A percentile compares a stretch with the other conserved stretches of the same genome.
phyloP scores from a whole-genome alignment of 1,140 invertebrate species.

The Trichogramma pretiosum region DNA sequence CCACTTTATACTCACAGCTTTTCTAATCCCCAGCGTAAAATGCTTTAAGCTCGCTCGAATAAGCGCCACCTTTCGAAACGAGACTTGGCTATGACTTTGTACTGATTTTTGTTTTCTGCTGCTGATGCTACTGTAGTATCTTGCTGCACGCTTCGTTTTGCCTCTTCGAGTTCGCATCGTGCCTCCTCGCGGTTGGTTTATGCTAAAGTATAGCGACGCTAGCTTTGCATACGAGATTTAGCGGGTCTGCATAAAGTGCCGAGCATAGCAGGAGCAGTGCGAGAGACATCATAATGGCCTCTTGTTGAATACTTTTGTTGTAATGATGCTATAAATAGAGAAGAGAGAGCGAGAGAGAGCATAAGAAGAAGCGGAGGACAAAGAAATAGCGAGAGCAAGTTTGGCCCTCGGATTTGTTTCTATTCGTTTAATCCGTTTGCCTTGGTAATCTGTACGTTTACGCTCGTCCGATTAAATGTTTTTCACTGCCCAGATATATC shows the following conservation, averaged over 20 bases:
- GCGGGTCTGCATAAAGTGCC: background rate
- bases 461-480: too few species aligned
- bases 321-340: too few species aligned
- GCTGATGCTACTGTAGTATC: background rate
- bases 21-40: constrained; percentile 15
- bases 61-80: constrained; percentile 11
- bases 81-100: constrained; percentile 15
- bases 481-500: too few species aligned
- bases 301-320: background rate
- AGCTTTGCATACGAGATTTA: constrained; percentile 15
- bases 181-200: too few species aligned
- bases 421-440: too few species aligned
- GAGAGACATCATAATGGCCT: background rate
- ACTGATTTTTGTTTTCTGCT: constrained; percentile 6
- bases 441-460: too few species aligned
- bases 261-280: background rate
- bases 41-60: constrained; percentile 5
- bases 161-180: too few species aligned
- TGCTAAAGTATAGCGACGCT: too few species aligned
- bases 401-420: constrained; percentile 25
- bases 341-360: too few species aligned
- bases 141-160: too few species aligned
- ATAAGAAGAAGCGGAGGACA: too few species aligned
- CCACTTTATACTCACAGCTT: background rate
- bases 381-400: background rate